Evolutionary conservation across 2,888 invertebrate genomes (phyloP), one percentile per base, ranked within the genome.

Genomic region (Cataglyphis cursor): DNA sequence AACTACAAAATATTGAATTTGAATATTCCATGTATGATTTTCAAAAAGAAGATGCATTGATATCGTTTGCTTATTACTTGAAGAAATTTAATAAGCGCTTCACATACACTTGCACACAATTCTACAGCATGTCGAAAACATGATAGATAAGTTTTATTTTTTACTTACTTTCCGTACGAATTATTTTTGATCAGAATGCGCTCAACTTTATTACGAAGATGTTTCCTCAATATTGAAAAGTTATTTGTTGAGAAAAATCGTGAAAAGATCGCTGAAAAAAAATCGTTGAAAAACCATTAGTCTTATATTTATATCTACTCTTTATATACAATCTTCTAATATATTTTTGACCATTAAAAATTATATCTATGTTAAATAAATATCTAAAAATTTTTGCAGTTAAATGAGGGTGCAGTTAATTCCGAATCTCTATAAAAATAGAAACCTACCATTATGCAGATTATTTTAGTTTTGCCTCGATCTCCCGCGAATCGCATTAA

Each of bases 21-120:
- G 8, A 66, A 76, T 65, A 54, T 38, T 66, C n/a, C 24, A 38
- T n/a, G 28, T n/a, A 54, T 41, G n/a, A 9, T 76, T 54, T 21
- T 54, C 10, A 5, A 38, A 75, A 38, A 66, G 24, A 12, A 5
- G 51, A 38, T 38, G 35, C 35, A 51, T 18, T 4, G 18, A 48
- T 21, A n/a, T 5, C 28, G 15, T 62, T 44, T 75, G 24, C 38
- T 65, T 65, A 35, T 75, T 51, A 51, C 38, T 54, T n/a, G 61
- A 35, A n/a, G 24, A 38, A 65, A 75, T 65, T 75, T 65, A 75
- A 54, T 64, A 75, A 75, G 38, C 18, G 24, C 1, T 28, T 65
- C 21, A 6, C 4, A 31, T 0, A 31, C 31, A 31, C 31, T 4
- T 5, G 6, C 31, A 31, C 31, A 31, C 6, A 65, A 74, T 51